Percentiles rank a stretch among this genome's conserved stretches.
These are phyloP conservation scores for Drosophila malerkotliana DNA, from an alignment of 1,140 invertebrate species.

Conservation along the genomic window DNA sequence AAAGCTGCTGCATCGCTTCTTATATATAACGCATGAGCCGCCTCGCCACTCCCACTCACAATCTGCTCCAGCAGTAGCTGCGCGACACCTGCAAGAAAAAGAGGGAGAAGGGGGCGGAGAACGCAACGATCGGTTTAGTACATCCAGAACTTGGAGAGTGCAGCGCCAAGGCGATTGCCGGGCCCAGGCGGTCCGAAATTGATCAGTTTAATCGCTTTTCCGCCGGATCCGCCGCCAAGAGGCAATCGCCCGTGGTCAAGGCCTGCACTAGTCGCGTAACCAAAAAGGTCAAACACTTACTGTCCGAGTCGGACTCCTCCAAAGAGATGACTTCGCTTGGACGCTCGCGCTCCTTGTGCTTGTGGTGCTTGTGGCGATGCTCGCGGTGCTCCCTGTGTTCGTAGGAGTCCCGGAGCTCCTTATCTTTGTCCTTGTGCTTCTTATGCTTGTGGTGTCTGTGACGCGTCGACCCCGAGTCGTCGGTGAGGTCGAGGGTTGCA, in stretches of 20 bases:
- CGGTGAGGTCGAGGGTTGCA: conserved; percentile 56
- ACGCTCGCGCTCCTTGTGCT: conserved; percentile 62
- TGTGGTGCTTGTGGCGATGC: conserved; percentile 72
- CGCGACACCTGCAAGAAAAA: conserved; percentile 45
- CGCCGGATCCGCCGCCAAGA: conserved; percentile 23
- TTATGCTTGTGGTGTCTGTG: conserved; percentile 72
- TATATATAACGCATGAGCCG: conserved; percentile 12
- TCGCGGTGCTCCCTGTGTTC: conserved; percentile 64
- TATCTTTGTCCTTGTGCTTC: conserved; percentile 42
- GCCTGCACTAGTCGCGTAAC: conserved; percentile 44
- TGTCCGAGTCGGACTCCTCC: conserved; percentile 76
- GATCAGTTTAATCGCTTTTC: conserved; percentile 59
- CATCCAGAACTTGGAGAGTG: conserved; percentile 28
- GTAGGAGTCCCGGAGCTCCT: conserved; percentile 53
- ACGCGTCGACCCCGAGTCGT: conserved; percentile 51
- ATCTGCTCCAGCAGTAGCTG: conserved; percentile 29
- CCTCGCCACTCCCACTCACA: conserved; percentile 49
- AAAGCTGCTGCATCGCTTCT: conserved; percentile 8
- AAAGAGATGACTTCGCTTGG: conserved; percentile 70
- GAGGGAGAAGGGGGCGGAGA: conserved; percentile 32
- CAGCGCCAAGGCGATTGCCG: conserved; percentile 52
- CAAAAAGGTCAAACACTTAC: conserved; percentile 47
- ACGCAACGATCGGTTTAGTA: conserved; percentile 54
- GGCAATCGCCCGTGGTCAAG: conserved; percentile 49
- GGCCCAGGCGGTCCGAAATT: conserved; percentile 18